Percentiles rank a stretch among this genome's conserved stretches.
Evolutionary conservation across 1,140 invertebrate species (phyloP).

Genomic region (Oryzaephilus surinamensis): DNA sequence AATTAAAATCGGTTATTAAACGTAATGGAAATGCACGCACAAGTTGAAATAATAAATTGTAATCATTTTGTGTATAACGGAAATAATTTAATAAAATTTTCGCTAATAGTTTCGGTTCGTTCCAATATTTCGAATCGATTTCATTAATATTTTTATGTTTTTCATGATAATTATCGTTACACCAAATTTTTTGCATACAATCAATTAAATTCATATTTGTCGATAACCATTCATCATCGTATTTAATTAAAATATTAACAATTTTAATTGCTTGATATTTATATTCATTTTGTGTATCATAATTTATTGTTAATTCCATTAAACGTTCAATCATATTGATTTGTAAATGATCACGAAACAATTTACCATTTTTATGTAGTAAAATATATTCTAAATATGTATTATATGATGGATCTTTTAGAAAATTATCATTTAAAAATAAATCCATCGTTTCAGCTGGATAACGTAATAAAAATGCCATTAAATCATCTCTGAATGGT

Average conservation of each 20-base stretch:
- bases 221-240: slow-evolving; percentile 78
- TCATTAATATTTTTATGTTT: slow-evolving; percentile 64
- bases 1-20: slow-evolving; percentile 81
- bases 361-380: slow-evolving; percentile 65
- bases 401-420: slow-evolving; percentile 62
- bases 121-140: slow-evolving; percentile 78
- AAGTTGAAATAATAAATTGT: slow-evolving; percentile 85
- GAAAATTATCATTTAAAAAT: slow-evolving; percentile 61
- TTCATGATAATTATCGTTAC: slow-evolving; percentile 62
- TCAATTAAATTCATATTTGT: slow-evolving; percentile 67
- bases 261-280: slow-evolving; percentile 77
- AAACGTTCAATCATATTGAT: slow-evolving; percentile 43
- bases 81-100: slow-evolving; percentile 90
- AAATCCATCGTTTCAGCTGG: slow-evolving; percentile 76
- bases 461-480: slow-evolving; percentile 80
- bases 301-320: slow-evolving; percentile 36
- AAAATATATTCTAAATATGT: slow-evolving; percentile 78
- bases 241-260: slow-evolving; percentile 68
- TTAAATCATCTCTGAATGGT: slow-evolving; percentile 76
- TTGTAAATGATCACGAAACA: slow-evolving; percentile 72
- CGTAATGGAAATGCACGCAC: slow-evolving; percentile 76
- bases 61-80: slow-evolving; percentile 75
- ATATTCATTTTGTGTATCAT: slow-evolving; percentile 52
- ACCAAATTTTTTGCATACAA: slow-evolving; percentile 65
- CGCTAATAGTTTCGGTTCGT: slow-evolving; percentile 78